Evolutionary conservation across 2,888 invertebrate genomes (phyloP), one percentile per base, ranked within the genome.

Genomic region (Hecatera dysodea): DNA sequence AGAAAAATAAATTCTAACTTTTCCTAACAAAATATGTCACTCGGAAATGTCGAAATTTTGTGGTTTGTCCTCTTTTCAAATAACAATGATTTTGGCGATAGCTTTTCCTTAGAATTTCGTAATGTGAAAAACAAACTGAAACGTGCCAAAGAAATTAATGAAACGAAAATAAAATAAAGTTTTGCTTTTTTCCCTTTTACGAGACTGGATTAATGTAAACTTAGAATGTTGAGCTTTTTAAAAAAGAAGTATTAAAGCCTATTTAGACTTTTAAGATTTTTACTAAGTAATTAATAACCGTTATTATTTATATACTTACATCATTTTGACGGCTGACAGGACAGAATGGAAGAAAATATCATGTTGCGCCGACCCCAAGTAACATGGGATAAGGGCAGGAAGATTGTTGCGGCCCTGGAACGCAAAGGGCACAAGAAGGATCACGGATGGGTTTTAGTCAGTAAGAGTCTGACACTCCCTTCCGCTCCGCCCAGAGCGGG

Each of bases 21-120:
- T 22, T 29, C n/a, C 1, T 22, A 46, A 15, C 19, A 55, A 36
- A n/a, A n/a, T n/a, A 66, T 27, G 22, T n/a, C 27, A 6, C 15
- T 15, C n/a, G 8, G 19, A 46, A 67, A 17, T 0, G 19, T 44
- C 53, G n/a, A 29, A 9, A 33, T 44, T 17, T 53, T 53, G 53
- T 7, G 22, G 1, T 46, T 46, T 56, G 15, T 24, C 12, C 48
- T 56, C 39, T n/a, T 42, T 68, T 67, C 15, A 48, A 15, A 56
- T 39, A 68, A 27, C 15, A 70, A 44, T 44, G 19, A 22, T 29
- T 36, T 22, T 22, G 24, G 9, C 15, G 24, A 19, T 12, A 24
- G 52, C 7, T 33, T 59, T 50, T 71, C 27, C 60, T 19, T 60
- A 19, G 36, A 71, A 71, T 22, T 36, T 61, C 22, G 3, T 36